Conservation (phyloP, 2,797 vertebrate species). For the Siniperca obscura region DNA sequence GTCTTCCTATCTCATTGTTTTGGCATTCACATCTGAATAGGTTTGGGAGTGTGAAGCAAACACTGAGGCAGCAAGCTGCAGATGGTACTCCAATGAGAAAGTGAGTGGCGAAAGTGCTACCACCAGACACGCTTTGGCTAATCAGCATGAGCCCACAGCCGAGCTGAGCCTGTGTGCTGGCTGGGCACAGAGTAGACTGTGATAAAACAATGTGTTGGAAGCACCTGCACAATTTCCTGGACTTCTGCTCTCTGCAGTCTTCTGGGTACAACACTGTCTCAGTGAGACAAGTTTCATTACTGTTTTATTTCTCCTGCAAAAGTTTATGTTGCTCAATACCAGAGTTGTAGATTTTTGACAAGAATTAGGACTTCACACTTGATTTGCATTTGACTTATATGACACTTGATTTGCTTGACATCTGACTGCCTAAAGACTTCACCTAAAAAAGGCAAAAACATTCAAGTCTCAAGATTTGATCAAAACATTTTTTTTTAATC, state of each 20-base stretch:
- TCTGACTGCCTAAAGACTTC: background rate
- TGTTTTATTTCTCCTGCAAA: slow-evolving; percentile 18
- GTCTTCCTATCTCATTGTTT: slow-evolving; percentile 78
- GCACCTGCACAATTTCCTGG: slow-evolving; percentile 61
- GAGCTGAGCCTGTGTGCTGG: slow-evolving; percentile 31
- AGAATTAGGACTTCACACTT: background rate
- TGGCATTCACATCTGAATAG: slow-evolving; percentile 75
- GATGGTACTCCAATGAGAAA: slow-evolving; percentile 63
- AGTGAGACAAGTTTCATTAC: slow-evolving; percentile 43
- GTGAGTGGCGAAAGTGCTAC: slow-evolving; percentile 45
- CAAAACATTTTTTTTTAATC: background rate
- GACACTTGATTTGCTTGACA: background rate
- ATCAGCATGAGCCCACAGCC: slow-evolving; percentile 60
- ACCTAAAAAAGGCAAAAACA: background rate
- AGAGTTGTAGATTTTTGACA: background rate
- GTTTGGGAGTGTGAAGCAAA: slow-evolving; percentile 72
- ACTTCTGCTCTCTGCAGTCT: slow-evolving; percentile 28
- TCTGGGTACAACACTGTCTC: slow-evolving; percentile 20
- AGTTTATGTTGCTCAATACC: slow-evolving; percentile 11
- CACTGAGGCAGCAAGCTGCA: slow-evolving; percentile 58
- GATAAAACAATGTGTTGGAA: slow-evolving; percentile 65
- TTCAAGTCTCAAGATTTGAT: background rate
- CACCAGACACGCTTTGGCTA: slow-evolving; percentile 61
- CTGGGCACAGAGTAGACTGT: slow-evolving; percentile 40
- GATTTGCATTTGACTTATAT: background rate